Base-by-base conservation (phyloP, 2,113 vertebrate genomes). In the Pseudorectes ferrugineus region DNA sequence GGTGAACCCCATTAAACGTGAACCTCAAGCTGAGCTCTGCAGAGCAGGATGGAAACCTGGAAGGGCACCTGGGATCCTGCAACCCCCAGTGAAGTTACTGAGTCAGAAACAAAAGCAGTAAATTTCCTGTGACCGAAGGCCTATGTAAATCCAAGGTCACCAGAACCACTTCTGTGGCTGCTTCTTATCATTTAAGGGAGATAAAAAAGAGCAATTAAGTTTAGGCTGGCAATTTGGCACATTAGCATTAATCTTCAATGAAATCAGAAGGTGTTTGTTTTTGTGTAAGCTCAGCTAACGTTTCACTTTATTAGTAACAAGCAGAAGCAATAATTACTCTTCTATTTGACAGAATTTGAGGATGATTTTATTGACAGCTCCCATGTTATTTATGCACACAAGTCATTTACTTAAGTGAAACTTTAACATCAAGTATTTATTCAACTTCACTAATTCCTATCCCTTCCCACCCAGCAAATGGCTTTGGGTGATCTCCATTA, bases 191-290 rank as follows among this genome's bases (percentile, higher is more conserved):
- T 19, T 92, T 92, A 90, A 95, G 93, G 90, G 89, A 96, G 95
- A 97, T 97, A 94, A 93, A 97, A 97, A 96, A 91, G 88, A 96
- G 92, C 93, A 97, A 94, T 98, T 97, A 97, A 67, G 75, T 93
- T 71, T 45, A 67, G 77, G 45, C 94, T 84, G 43, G 79, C 91
- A 95, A 96, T 97, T 94, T 95, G 83, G 92, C 88, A 93, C 93
- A 92, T 96, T 94, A 87, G 79, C 84, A 96, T 96, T 92, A 93
- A 96, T 97, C 96, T 95, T 95, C 87, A 83, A 29, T 46, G 84
- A 87, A 97, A 95, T 94, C 96, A 86, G 87, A 79, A 89, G 95
- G 63, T 89, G 96, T 93, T 93, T 88, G 78, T 88, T 81, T 92
- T 73, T 45, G 76, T 43, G 75, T 23, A 46, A 91, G 89, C 90